A percentile compares a stretch with the other conserved stretches of the same genome.
phyloP scores from a whole-genome alignment of 2,888 invertebrate species.

The Leucophenga montana region DNA sequence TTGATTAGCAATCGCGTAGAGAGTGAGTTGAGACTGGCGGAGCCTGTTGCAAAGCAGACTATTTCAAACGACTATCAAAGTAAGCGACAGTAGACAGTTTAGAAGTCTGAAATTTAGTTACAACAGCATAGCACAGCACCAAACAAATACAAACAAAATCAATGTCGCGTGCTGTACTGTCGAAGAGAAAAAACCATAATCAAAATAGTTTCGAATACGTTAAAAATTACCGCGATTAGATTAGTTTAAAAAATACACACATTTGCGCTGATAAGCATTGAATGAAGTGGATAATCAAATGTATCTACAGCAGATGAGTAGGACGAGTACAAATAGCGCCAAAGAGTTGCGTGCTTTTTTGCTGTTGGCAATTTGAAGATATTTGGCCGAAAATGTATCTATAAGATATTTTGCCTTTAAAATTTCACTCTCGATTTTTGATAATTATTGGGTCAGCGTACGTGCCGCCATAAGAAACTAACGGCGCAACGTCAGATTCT shows the following conservation, averaged over 20 bases:
- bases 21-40: constrained; percentile 25
- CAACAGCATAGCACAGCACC: too few relatives aligned
- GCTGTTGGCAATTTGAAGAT: constrained; percentile 13
- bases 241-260: constrained; percentile 48
- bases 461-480: constrained; percentile 22
- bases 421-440: constrained; percentile 69
- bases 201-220: constrained; percentile 50
- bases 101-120: neutral
- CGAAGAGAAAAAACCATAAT: constrained; percentile 39
- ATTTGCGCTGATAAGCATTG: constrained; percentile 46
- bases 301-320: too few relatives aligned
- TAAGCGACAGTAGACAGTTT: neutral
- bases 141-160: constrained; percentile 21
- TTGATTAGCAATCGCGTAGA: constrained; percentile 53
- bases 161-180: constrained; percentile 65
- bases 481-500: constrained; percentile 29
- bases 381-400: neutral
- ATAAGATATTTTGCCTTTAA: constrained; percentile 13
- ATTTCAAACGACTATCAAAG: neutral
- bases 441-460: constrained; percentile 69
- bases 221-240: constrained; percentile 52
- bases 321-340: too few relatives aligned
- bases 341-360: constrained; percentile 20
- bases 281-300: neutral
- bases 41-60: constrained; percentile 54